Conservation (phyloP, 2,888 invertebrate genomes). For the Zaprionus bogoriensis region DNA sequence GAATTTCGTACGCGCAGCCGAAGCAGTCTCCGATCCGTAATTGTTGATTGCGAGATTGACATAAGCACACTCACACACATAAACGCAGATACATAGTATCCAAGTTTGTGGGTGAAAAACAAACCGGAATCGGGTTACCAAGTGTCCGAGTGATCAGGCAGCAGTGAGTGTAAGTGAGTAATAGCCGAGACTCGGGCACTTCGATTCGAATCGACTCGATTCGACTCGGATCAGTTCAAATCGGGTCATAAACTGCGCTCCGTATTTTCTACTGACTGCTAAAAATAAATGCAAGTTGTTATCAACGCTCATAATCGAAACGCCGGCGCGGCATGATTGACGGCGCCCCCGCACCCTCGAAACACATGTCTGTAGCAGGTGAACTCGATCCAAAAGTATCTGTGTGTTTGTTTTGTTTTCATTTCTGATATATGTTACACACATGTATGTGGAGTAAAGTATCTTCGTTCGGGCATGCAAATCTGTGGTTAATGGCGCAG, state of each 20-base stretch:
- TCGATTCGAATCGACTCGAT: background rate
- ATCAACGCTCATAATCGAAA: constrained; percentile 61
- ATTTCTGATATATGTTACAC: background rate
- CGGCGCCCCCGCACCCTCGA: constrained; percentile 29
- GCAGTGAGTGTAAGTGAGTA: constrained; percentile 28
- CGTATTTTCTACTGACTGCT: constrained; percentile 37
- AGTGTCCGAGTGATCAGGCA: constrained; percentile 8
- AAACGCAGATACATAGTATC: background rate
- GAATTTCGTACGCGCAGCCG: background rate
- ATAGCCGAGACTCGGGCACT: background rate
- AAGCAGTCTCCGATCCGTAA: background rate
- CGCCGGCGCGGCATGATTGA: constrained; percentile 59
- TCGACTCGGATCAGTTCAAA: constrained; percentile 23
- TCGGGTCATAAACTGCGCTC: constrained; percentile 48
- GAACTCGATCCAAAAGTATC: constrained; percentile 25
- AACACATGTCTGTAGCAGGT: constrained; percentile 24
- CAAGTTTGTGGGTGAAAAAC: background rate
- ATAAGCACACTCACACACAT: background rate
- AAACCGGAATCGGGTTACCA: constrained; percentile 11
- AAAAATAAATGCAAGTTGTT: constrained; percentile 62
- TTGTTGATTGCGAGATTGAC: background rate
- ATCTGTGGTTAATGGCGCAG: background rate
- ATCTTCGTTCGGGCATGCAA: too few relatives aligned
- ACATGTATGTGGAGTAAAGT: too few relatives aligned
- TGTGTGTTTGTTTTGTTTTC: background rate